Base-by-base conservation (phyloP, 2,797 vertebrate genomes). In the Takifugu rubripes region DNA sequence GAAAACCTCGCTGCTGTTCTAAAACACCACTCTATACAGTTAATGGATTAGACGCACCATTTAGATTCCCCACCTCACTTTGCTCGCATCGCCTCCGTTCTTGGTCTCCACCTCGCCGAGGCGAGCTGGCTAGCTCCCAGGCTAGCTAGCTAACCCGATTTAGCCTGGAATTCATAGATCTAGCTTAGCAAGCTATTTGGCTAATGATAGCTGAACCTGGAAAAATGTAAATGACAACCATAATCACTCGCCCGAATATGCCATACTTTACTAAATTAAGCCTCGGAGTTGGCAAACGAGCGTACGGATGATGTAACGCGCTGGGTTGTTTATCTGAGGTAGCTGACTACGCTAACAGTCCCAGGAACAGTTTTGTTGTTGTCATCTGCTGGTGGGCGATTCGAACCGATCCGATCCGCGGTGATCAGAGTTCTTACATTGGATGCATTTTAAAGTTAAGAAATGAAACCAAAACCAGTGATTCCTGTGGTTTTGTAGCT, bases 301-400 rank as follows among this genome's bases (percentile, higher is more conserved):
- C 51, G n/a, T 26, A 52, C 46, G 57, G 52, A 52, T 59, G 65
- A 33, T 70, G 62, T 59, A 27, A 56, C 29, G 64, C 46, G 54
- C 47, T 44, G 44, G 56, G 60, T 68, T 87, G 75, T 85, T 84
- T 84, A 74, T 77, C 31, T 66, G 62, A 50, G 56, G 66, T 53
- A 61, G 83, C 86, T 77, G 84, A 61, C 81, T 63, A 75, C 53
- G 84, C 86, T 91, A 88, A 68, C 81, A 81, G 43, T 82, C 82
- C 68, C 62, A 43, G 62, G 55, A 47, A 70, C 78, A 83, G 89
- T 91, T 90, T 91, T 91, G 91, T 92, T 92, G 85, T 91, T 91
- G 88, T 90, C 89, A 87, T 90, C 84, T 72, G 74, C 59, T 71
- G 74, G 48, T 78, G 81, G 2, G 83, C 36, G 6, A 33, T 65